Evolutionary conservation across 2,888 invertebrate species (phyloP), one percentile per base, ranked within the genome.

Genomic region (Ophion ventricosus): DNA sequence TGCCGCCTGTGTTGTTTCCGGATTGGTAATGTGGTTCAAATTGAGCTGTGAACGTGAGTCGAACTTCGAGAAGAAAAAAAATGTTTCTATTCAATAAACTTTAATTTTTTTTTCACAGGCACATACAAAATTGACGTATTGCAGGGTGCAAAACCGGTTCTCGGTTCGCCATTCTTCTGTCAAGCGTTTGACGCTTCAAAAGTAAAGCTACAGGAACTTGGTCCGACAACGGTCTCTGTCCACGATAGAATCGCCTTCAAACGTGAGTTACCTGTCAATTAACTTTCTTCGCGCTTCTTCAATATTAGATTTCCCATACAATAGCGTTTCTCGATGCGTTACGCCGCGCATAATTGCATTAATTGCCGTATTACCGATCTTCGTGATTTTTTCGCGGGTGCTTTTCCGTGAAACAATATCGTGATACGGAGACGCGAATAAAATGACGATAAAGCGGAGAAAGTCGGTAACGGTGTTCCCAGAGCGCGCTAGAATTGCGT

Each of bases 91-190:
- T 61, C 8, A 56, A 14, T 2, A 49, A 49, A 49, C 17, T 14
- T 17, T 4, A 49, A 49, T 59, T 40, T n/a, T 56, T n/a, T 8
- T 8, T 80, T 74, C 35, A 54, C 69, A 93, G 93, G 93, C 25
- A 93, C 91, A 1, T 93, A 93, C 77, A 93, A 93, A 87, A 93
- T 98, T 94, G 98, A 99, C 94, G 98, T 99, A 2, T 94, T 98
- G 54, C 97, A 98, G 92, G 96, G 97, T 86, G 97, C 98, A 0
- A 97, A 98, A 90, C 97, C 98, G 11, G 96, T 99, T 56, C 95
- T 96, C 11, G 99, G 99, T 73, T 98, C 98, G 89, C 99, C 99
- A 0, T 99, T 97, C 93, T 96, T 96, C 78, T 98, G 99, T 91
- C 97, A 98, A 91, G 97, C 98, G 0, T 98, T 97, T 92, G 98